These are phyloP conservation scores for Chaenogobius annularis DNA, from an alignment of 2,113 vertebrate species.

Conservation along the genomic window DNA sequence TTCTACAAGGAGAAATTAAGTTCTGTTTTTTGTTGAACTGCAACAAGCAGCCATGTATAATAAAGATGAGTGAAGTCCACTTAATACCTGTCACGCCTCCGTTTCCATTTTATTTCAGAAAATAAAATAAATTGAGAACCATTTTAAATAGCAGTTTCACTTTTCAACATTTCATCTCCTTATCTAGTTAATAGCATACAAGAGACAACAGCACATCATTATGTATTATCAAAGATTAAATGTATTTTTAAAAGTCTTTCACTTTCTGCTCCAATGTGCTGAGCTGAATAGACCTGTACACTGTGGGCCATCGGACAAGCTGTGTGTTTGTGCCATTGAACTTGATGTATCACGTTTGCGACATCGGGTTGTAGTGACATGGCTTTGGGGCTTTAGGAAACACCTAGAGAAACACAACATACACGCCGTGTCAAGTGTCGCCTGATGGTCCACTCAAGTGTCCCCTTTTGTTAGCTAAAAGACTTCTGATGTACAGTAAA, in stretches of 20 bases:
- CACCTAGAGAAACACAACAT: constrained; percentile 27
- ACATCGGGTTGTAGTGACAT: constrained; percentile 28
- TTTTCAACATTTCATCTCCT: neutral
- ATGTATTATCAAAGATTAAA: neutral
- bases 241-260: neutral
- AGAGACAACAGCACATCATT: neutral
- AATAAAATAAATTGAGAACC: neutral
- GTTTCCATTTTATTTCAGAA: neutral
- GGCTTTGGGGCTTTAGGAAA: constrained; percentile 26
- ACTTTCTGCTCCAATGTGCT: constrained; percentile 18
- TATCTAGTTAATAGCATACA: neutral
- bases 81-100: neutral
- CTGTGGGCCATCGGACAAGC: constrained; percentile 32
- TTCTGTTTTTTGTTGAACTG: no score
- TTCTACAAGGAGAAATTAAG: no score
- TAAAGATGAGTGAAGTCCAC: no score
- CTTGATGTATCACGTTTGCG: constrained; percentile 36
- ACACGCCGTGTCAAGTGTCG: constrained; percentile 37
- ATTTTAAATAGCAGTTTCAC: neutral
- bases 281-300: constrained; percentile 31
- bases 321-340: constrained; percentile 31
- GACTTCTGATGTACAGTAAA: constrained; percentile 35
- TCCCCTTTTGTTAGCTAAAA: constrained; percentile 39
- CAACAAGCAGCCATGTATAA: no score
- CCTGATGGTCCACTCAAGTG: constrained; percentile 42